A percentile compares a stretch with the other conserved stretches of the same genome.
Conservation (phyloP, 2,113 vertebrate species). For the Vombatus ursinus region DNA sequence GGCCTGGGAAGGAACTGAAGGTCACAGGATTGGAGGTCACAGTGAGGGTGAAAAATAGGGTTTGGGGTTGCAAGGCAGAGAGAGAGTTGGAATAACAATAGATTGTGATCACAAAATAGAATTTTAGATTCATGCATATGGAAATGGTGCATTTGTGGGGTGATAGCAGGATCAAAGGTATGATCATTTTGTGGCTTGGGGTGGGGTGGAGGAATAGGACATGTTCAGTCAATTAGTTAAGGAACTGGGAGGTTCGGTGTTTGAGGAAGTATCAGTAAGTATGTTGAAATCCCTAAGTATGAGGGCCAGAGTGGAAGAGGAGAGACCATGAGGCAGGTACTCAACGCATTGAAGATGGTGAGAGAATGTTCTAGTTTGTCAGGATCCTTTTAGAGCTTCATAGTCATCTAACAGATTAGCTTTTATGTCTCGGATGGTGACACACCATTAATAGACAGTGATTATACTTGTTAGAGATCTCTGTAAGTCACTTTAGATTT, state of each 20-base stretch:
- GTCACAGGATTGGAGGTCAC: background rate
- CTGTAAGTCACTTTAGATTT: background rate
- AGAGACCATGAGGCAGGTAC: background rate
- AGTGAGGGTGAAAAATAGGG: background rate
- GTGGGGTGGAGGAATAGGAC: background rate
- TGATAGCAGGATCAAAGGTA: background rate
- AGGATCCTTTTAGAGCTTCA: background rate
- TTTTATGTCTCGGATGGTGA: background rate
- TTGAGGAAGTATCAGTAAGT: background rate
- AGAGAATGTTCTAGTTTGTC: background rate
- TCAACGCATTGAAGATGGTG: background rate
- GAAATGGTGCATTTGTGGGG: background rate
- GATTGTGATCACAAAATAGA: background rate
- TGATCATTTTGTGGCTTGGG: background rate
- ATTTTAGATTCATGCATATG: background rate
- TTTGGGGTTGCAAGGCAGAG: background rate
- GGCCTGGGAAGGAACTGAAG: background rate
- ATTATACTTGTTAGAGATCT: background rate
- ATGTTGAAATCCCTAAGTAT: background rate
- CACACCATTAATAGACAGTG: background rate
- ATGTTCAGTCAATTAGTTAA: background rate
- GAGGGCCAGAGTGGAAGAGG: background rate
- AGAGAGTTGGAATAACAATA: background rate
- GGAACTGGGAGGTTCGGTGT: background rate
- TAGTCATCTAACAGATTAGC: background rate